Evolutionary conservation across 2,113 vertebrate genomes (phyloP).

Genomic region (Felis chaus): DNA sequence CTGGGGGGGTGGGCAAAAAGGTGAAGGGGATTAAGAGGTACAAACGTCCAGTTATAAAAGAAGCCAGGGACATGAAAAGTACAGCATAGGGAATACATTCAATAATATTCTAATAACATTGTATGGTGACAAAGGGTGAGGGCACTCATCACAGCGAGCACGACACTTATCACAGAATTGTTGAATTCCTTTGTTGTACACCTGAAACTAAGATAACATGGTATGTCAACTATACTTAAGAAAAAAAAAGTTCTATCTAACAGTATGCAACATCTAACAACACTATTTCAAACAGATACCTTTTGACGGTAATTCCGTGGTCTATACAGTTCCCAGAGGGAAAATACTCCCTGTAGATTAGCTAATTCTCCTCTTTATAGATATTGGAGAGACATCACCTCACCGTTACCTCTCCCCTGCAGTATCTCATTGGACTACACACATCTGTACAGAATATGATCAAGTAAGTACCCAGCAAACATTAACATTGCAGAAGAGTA

Average conservation of each 20-base stretch:
- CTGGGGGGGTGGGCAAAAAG: neutral
- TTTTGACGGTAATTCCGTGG: neutral
- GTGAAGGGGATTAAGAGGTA: neutral
- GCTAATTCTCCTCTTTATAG: neutral
- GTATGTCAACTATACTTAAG: neutral
- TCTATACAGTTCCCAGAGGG: neutral
- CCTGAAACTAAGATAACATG: neutral
- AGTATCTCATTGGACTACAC: neutral
- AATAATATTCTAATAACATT: neutral
- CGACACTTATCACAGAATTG: neutral
- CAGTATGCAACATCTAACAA: neutral
- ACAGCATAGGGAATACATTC: neutral
- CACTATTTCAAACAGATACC: neutral
- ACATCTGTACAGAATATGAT: neutral
- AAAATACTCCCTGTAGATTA: neutral
- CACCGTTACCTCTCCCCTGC: neutral
- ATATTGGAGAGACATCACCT: neutral
- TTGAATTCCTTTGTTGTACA: neutral
- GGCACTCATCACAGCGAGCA: neutral
- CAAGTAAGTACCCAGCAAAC: neutral
- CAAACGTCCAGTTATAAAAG: neutral
- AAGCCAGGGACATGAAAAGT: neutral
- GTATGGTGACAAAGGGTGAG: neutral
- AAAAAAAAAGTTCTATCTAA: neutral
- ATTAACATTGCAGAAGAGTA: neutral